Conservation (phyloP, 1,140 invertebrate species). For the Caenorhabditis tropicalis region DNA sequence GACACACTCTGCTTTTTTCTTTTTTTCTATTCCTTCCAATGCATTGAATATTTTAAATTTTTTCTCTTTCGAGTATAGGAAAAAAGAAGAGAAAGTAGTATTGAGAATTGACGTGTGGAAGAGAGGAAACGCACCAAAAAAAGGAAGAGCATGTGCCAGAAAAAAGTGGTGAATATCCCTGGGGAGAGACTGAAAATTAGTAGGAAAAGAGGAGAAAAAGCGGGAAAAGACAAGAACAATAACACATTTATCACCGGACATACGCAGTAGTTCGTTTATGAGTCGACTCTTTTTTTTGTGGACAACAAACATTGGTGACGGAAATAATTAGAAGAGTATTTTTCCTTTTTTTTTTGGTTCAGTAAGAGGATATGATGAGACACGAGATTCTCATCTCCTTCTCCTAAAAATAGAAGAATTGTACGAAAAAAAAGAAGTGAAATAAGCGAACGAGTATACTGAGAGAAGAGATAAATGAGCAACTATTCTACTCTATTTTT, state of each 20-base stretch:
- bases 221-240: conserved; percentile 3
- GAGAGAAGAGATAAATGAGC: conserved; percentile 10
- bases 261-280: conserved; percentile 29
- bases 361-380: no score
- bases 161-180: conserved; percentile 20
- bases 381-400: neutral
- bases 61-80: conserved; percentile 24
- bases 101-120: neutral
- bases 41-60: conserved; percentile 26
- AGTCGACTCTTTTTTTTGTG: neutral
- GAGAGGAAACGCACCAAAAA: neutral
- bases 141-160: conserved; percentile 31
- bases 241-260: conserved; percentile 29
- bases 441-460: neutral
- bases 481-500: neutral
- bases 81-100: conserved; percentile 32
- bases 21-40: conserved; percentile 2
- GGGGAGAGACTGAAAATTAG: conserved; percentile 13
- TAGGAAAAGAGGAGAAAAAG: conserved; percentile 3
- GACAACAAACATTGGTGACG: conserved; percentile 36
- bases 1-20: neutral
- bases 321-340: conserved; percentile 31
- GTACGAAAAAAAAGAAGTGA: neutral
- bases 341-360: no score
- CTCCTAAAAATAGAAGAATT: neutral